Evolutionary conservation across 2,888 invertebrate genomes (phyloP), one percentile per base, ranked within the genome.

Genomic region (Sycophila texana): DNA sequence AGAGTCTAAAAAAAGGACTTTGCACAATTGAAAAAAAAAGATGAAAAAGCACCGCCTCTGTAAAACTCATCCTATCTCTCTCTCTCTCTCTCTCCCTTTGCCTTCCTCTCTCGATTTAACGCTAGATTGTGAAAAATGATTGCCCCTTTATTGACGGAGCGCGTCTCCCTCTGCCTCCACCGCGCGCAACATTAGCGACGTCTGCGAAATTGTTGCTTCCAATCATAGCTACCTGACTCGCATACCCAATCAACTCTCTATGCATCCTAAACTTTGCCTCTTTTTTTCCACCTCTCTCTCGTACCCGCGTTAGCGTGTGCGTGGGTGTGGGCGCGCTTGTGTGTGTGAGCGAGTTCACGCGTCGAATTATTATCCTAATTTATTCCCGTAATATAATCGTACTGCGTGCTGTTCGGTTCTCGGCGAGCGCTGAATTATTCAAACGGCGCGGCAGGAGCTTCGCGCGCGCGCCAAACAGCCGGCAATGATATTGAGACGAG

Each of bases 51-150:
- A 39, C 1, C 39, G 4, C 39, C 39, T 39, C 39, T 39, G 39
- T 10, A 39, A 39, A 1, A 39, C 39, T 10, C 39, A 10, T 10
- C 39, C 39, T 5, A 0, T 39, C 39, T 39, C 7, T 2, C 39
- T 39, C 10, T 10, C 39, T 4, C 7, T 30, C 30, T n/a, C n/a
- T n/a, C n/a, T n/a, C n/a, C n/a, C n/a, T n/a, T n/a, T 86, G 49
- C 55, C 16, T 65, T 65, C 10, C 53, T 57, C 71, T 4, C 63
- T 10, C 39, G 74, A 49, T 67, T 76, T 84, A 86, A 81, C 81
- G 79, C 77, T 83, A 86, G 85, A 87, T 87, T 87, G 86, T 88
- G 86, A 87, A 87, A 87, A 88, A 88, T 87, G 86, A 88, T 86
- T 83, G 84, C 78, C 73, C 84, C 83, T 76, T 85, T 86, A 86